Evolutionary conservation across 2,113 vertebrate genomes (phyloP), one percentile per base, ranked within the genome.

Genomic region (Chionomys nivalis): DNA sequence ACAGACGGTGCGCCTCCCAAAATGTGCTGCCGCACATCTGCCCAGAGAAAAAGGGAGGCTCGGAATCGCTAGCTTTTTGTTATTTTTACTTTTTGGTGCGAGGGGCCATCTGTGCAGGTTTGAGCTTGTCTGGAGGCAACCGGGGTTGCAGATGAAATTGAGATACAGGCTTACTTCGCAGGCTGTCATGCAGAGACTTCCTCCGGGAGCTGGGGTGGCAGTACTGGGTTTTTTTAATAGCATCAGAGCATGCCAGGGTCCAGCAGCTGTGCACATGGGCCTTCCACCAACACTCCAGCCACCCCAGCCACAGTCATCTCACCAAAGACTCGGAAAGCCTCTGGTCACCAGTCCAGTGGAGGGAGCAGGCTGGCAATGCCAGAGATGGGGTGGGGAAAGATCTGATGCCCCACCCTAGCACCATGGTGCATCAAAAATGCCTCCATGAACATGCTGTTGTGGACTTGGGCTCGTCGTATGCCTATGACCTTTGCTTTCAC

Each of bases 31-130:
- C 13, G 70, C 94, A 96, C 97, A 98, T 97, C 98, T 97, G 96
- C 92, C 97, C 97, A 94, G 96, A 98, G 98, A 96, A 95, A 96
- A 94, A 93, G 75, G 5, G 96, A 61, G 0, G n/a, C 96, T 94
- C 36, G 42, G 96, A 97, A 97, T 86, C 52, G 39, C 47, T n/a
- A 4, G 63, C 95, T 98, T 97, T 85, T 97, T 85, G 95, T 97
- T 97, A 97, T 98, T 98, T 98, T 98, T 96, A 88, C 96, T 83
- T 70, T 76, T 94, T 91, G 97, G 96, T 97, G 95, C 2, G 68
- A 93, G 97, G 93, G 97, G 96, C 98, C 97, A 97, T 97, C 97
- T 98, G 94, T 96, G 97, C 97, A 98, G 98, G 98, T 98, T 89
- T 16, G 92, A n/a, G 94, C 95, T 92, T 85, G 96, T 98, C 97